Base-by-base conservation (phyloP, 1,140 invertebrate genomes). In the Saccostrea glomerata region DNA sequence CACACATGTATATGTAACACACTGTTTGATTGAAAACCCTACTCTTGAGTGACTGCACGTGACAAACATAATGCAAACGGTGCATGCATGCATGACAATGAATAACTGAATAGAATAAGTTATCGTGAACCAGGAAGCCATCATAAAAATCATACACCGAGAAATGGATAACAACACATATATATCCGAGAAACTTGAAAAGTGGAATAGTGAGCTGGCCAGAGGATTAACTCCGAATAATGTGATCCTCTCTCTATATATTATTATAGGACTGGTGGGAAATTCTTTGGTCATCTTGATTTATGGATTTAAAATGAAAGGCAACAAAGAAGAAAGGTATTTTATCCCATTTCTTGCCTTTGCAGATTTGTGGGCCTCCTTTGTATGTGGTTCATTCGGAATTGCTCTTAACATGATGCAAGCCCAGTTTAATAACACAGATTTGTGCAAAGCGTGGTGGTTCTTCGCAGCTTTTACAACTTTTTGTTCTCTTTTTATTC, bases 341-440 rank as follows among this genome's bases (percentile, higher is more conserved):
- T 86, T 86, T 25, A 89, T 89, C n/a, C 88, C 88, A n/a, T n/a
- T 83, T 25, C 56, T 89, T 58, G 86, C 86, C 20, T 20, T 30
- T 0, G 56, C 83, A 0, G 88, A 89, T 60, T 30, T 86, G 20
- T 9, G 56, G 2, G 77, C 88, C n/a, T 86, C 55, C 30, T 30
- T 84, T 1, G 58, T 86, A 7, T 86, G 88, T 23, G 58, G 56
- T 66, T 83, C 73, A 15, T 86, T 89, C 47, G 77, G 77, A 11
- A 66, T 89, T 30, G 54, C 85, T 15, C 58, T 83, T 30, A 82
- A 83, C 40, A 83, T 60, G 77, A 82, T 89, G 77, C 73, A 47
- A 12, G 85, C 66, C 20, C 82, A 58, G 82, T 89, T 86, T 70
- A 36, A 86, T 5, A 86, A 86, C 58, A 25, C 55, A 20, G 13